These are phyloP conservation scores for Oncorhynchus tshawytscha DNA, from an alignment of 2,113 vertebrate species.

Conservation along the genomic window DNA sequence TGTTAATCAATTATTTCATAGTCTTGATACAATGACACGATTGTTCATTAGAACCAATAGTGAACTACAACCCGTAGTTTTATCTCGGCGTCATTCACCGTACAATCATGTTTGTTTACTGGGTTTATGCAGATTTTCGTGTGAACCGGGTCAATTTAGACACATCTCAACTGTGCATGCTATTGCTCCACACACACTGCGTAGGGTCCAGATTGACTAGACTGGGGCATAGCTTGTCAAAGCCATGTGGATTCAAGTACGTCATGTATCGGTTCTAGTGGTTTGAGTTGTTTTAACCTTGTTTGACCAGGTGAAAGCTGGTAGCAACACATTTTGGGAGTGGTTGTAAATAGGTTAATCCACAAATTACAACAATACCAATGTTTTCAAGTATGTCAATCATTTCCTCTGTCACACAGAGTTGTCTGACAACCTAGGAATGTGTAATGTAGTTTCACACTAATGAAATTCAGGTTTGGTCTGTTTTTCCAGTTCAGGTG, in stretches of 20 bases:
- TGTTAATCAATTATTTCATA: not conserved
- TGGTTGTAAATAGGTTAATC: constrained; percentile 9
- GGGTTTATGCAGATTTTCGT: constrained; percentile 3
- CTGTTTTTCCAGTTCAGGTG: constrained; percentile 72
- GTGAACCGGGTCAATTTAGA: constrained; percentile 2
- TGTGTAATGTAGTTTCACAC: constrained; percentile 36
- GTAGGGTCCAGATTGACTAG: too few relatives aligned
- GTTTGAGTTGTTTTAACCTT: too few relatives aligned
- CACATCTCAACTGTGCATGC: not conserved
- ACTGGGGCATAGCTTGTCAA: too few relatives aligned
- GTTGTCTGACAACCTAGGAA: constrained; percentile 54
- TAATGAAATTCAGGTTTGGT: constrained; percentile 65
- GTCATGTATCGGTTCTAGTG: too few relatives aligned
- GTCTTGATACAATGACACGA: not conserved
- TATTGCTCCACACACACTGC: too few relatives aligned
- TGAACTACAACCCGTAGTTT: not conserved
- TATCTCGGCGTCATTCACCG: not conserved
- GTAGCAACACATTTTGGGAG: not conserved
- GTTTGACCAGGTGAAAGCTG: too few relatives aligned
- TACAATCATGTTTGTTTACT: not conserved
- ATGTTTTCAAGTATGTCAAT: not conserved
- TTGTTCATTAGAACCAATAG: not conserved
- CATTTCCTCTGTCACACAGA: not conserved
- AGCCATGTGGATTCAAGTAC: too few relatives aligned
- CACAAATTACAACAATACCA: not conserved